phyloP scores from a whole-genome alignment of 2,797 vertebrate genomes.

The Falco berigora region DNA sequence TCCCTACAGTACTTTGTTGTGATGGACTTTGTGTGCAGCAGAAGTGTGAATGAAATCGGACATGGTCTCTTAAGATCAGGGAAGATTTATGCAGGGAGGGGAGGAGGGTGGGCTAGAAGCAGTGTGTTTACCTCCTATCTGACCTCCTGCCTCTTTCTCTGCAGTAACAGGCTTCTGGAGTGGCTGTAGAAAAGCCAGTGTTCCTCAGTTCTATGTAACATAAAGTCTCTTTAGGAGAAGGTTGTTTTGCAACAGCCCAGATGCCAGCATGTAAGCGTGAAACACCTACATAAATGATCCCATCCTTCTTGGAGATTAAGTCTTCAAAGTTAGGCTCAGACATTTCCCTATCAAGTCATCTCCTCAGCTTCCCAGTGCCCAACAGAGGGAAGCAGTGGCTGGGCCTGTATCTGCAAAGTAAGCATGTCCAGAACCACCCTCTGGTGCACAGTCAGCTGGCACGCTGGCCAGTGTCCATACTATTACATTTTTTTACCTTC shows the following conservation, averaged over 20 bases:
- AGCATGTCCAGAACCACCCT: not conserved
- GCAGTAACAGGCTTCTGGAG: not conserved
- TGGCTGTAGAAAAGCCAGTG: not conserved
- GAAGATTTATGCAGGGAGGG: not conserved
- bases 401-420: not conserved
- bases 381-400: not conserved
- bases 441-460: not conserved
- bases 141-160: not conserved
- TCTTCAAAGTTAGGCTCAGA: not conserved
- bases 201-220: not conserved
- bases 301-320: not conserved
- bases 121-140: not conserved
- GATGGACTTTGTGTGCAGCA: not conserved
- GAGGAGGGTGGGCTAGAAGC: not conserved
- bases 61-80: not conserved
- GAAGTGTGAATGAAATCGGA: not conserved
- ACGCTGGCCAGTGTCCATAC: not conserved
- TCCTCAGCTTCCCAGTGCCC: not conserved
- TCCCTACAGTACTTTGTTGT: rapidly evolving
- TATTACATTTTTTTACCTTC: not conserved
- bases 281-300: not conserved
- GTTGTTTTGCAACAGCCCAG: not conserved
- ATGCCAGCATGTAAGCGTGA: not conserved
- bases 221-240: not conserved
- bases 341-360: not conserved